phyloP scores from a whole-genome alignment of 2,888 invertebrate species.

The Quadroppia sp. region DNA sequence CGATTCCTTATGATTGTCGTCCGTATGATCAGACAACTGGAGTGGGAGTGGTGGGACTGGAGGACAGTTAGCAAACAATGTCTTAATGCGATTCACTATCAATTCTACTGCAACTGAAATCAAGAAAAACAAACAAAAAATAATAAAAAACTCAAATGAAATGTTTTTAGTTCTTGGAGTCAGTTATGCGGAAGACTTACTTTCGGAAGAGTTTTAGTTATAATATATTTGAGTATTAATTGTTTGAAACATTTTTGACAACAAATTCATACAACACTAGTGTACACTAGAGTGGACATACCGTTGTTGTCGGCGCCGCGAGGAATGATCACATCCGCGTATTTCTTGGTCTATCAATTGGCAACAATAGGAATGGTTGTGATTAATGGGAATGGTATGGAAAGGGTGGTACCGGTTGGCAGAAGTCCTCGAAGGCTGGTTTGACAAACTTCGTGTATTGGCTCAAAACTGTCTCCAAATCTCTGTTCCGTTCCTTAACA shows the following conservation, averaged over 20 bases:
- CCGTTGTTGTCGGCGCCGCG: conserved; percentile 96
- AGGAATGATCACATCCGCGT: conserved; percentile 98
- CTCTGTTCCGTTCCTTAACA: conserved; percentile 87
- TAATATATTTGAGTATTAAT: no score
- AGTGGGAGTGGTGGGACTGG: no score
- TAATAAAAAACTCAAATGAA: not conserved
- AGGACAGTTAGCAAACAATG: conserved; percentile 61
- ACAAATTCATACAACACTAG: no score
- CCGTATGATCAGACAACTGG: not conserved
- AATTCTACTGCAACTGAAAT: conserved; percentile 92
- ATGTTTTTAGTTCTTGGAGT: not conserved
- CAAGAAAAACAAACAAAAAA: conserved; percentile 50
- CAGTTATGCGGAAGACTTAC: not conserved
- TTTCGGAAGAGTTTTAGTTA: no score
- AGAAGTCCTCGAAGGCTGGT: conserved; percentile 99
- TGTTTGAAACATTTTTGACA: not conserved
- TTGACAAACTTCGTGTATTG: conserved; percentile 98
- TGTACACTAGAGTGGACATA: conserved; percentile 52
- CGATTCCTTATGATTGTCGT: not conserved
- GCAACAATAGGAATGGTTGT: conserved; percentile 49
- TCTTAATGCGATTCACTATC: conserved; percentile 94
- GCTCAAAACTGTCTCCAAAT: conserved; percentile 86
- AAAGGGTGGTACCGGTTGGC: conserved; percentile 68
- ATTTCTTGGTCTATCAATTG: conserved; percentile 82
- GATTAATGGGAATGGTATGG: not conserved